Base-by-base conservation (phyloP, 1,140 invertebrate species). In the Drosophila sproati region DNA sequence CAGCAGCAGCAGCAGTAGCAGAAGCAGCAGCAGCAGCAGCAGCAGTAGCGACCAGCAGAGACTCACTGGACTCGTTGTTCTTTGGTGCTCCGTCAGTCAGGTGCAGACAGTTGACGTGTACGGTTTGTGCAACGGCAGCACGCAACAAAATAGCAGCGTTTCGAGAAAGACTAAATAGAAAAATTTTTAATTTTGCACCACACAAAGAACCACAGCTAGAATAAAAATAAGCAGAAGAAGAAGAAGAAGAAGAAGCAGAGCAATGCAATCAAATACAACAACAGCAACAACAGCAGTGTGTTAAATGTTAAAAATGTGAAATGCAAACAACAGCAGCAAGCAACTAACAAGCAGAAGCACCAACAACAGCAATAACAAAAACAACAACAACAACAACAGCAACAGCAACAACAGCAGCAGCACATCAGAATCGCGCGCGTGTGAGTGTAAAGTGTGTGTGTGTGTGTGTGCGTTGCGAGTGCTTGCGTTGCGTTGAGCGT, bases 61-160 rank as follows among this genome's bases (percentile, higher is more conserved):
- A 60, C 43, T 34, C 64, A 12, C 59, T 71, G 59, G 35, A 51
- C 45, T 76, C 56, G 54, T 72, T 64, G 69, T 34, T 60, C 47
- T 45, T 39, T 35, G 47, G 67, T 70, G 61, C 37, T 64, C 63
- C 69, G 72, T 90, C 80, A 90, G 91, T 92, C 87, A 92, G 91
- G 87, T 92, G 91, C 87, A 92, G 91, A 91, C 91, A 92, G 91
- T 92, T 91, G 91, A 91, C 91, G 91, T 89, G 91, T 82, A 82
- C 87, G 91, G 91, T 91, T 91, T 80, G 89, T 87, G 73, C 64
- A 82, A 78, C 90, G 90, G 89, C 77, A 78, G 62, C 35, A 76
- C 69, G 82, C 71, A 76, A 73, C 54, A 48, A n/a, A 37, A 4
- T 6, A 41, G 63, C 48, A 66, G 54, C 55, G 51, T 59, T 45